These are phyloP conservation scores for Dolichallabes microphthalmus DNA, from an alignment of 2,113 vertebrate species.

Conservation along the genomic window DNA sequence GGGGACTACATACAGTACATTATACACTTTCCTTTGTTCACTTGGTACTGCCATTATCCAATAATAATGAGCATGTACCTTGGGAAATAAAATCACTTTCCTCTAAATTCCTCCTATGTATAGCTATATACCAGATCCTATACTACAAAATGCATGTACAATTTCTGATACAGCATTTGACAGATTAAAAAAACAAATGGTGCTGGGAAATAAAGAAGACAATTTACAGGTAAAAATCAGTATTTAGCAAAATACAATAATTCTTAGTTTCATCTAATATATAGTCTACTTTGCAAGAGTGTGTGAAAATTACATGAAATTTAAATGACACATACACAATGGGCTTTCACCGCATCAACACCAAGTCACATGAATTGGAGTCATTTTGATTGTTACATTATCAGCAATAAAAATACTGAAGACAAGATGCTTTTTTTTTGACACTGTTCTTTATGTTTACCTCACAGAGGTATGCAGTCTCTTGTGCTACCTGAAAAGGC, in stretches of 20 bases:
- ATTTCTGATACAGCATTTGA: slow-evolving; percentile 37
- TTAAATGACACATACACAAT: slow-evolving; percentile 71
- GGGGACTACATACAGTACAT: slow-evolving; percentile 31
- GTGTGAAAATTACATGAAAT: slow-evolving; percentile 57
- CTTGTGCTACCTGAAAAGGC: slow-evolving; percentile 53
- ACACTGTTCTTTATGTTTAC: slow-evolving; percentile 60
- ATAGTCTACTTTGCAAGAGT: slow-evolving; percentile 73
- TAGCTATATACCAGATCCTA: slow-evolving; percentile 41
- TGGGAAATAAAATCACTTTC: slow-evolving; percentile 24
- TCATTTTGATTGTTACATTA: slow-evolving; percentile 64
- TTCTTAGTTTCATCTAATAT: slow-evolving; percentile 71
- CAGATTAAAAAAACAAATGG: slow-evolving; percentile 41
- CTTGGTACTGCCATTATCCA: slow-evolving; percentile 20
- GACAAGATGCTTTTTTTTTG: slow-evolving; percentile 48
- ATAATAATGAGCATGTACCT: slow-evolving; percentile 22
- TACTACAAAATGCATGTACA: slow-evolving; percentile 51
- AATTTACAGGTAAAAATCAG: slow-evolving; percentile 68
- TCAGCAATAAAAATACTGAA: slow-evolving; percentile 46
- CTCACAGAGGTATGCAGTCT: slow-evolving; percentile 74
- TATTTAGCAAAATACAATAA: slow-evolving; percentile 80
- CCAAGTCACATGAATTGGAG: slow-evolving; percentile 69
- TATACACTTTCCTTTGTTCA: slow-evolving; percentile 27
- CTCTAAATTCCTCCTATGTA: slow-evolving; percentile 17
- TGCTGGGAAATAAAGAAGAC: slow-evolving; percentile 41
- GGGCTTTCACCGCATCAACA: slow-evolving; percentile 70